Conservation (phyloP, 1,140 invertebrate species). For the Nixonia krombeini region DNA sequence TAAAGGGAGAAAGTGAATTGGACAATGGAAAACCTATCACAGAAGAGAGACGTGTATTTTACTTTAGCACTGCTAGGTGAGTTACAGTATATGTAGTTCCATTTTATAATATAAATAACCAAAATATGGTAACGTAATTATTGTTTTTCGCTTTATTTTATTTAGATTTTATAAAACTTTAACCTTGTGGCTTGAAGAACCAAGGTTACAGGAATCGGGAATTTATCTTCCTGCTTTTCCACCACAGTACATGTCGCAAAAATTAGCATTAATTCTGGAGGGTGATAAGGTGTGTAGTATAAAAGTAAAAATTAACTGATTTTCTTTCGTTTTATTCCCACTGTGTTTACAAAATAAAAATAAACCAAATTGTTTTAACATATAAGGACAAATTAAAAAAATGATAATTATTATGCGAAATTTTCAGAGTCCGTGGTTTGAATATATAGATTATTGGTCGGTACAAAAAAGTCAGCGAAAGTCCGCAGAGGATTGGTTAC, state of each 20-base stretch:
- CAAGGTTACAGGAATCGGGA: conserved; percentile 78
- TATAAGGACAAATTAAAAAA: not conserved
- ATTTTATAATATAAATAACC: too few species aligned
- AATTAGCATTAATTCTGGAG: conserved; percentile 72
- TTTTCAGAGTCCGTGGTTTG: conserved; percentile 75
- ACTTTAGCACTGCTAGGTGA: conserved; percentile 63
- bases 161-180: conserved; percentile 77
- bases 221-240: conserved; percentile 82
- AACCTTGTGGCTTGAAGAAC: conserved; percentile 84
- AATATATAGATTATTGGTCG: conserved; percentile 76
- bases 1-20: conserved; percentile 59
- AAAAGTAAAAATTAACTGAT: too few species aligned
- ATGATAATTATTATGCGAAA: not conserved
- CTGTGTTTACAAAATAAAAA: too few species aligned
- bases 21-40: conserved; percentile 62
- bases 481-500: conserved; percentile 70
- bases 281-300: conserved; percentile 70
- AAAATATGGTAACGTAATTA: too few species aligned
- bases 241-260: conserved; percentile 78
- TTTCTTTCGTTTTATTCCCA: not conserved
- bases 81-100: conserved; percentile 1
- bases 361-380: not conserved
- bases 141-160: conserved; percentile 16
- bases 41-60: conserved; percentile 65
- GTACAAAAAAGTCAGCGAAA: conserved; percentile 72